Percentiles rank a stretch among this genome's conserved stretches.
These are phyloP conservation scores for Lordiphosa fenestrarum DNA, from an alignment of 2,888 invertebrate species.

Conservation along the genomic window DNA sequence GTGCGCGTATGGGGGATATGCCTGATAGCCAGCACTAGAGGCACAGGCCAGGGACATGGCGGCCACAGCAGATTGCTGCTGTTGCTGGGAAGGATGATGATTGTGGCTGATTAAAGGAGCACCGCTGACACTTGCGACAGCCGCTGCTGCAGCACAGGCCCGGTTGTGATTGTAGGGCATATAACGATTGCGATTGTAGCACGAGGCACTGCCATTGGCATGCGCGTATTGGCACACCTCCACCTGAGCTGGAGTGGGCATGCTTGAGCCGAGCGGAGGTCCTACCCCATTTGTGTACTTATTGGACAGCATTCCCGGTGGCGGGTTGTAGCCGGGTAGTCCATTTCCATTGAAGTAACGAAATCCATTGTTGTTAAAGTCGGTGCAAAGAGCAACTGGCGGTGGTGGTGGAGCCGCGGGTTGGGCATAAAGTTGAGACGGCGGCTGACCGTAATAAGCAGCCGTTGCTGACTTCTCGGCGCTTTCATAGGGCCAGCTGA, in stretches of 20 bases:
- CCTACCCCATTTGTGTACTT: constrained; percentile 28
- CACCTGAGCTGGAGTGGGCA: constrained; percentile 26
- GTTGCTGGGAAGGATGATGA: constrained; percentile 12
- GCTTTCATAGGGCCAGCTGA: constrained; percentile 52
- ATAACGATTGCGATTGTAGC: constrained; percentile 77
- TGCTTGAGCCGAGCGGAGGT: not conserved
- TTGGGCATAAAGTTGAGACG: constrained; percentile 24
- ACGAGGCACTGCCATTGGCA: constrained; percentile 49
- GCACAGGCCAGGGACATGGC: constrained; percentile 29
- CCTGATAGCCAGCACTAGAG: constrained; percentile 32
- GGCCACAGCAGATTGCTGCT: constrained; percentile 13
- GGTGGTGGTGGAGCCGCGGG: constrained; percentile 4
- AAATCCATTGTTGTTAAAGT: constrained; percentile 43
- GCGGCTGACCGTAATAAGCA: constrained; percentile 24
- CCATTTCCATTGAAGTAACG: constrained; percentile 49
- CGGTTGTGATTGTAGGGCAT: constrained; percentile 77
- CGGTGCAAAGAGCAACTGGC: constrained; percentile 21
- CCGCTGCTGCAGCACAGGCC: constrained; percentile 57
- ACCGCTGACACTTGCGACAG: constrained; percentile 40
- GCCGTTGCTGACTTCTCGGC: constrained; percentile 44
- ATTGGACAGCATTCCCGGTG: constrained; percentile 31
- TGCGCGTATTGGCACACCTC: constrained; percentile 65
- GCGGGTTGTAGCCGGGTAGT: constrained; percentile 30
- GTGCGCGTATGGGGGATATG: constrained; percentile 53
- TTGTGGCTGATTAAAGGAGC: constrained; percentile 30